These are phyloP conservation scores for Micrasema longulum DNA, from an alignment of 1,140 invertebrate species.

Conservation along the genomic window DNA sequence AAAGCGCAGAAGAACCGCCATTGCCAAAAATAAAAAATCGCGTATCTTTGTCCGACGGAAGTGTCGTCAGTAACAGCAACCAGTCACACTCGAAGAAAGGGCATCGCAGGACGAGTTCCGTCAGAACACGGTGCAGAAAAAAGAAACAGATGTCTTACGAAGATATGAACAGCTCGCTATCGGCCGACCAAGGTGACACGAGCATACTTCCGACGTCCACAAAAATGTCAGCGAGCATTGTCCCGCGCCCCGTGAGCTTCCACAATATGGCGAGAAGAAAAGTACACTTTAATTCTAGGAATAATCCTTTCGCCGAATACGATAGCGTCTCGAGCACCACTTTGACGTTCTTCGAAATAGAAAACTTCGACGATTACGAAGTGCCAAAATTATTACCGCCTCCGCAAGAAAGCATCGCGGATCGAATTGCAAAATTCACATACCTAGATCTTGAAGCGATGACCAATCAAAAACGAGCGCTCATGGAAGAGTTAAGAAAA, in stretches of 20 bases:
- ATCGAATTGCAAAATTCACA: slow-evolving; percentile 62
- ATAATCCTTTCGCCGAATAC: slow-evolving; percentile 65
- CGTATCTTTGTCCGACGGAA: slow-evolving; percentile 34
- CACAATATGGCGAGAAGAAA: slow-evolving; percentile 60
- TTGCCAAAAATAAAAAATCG: not conserved
- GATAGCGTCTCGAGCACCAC: slow-evolving; percentile 64
- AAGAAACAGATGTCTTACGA: slow-evolving; percentile 63
- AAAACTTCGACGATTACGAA: slow-evolving; percentile 58
- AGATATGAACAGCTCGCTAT: slow-evolving; percentile 69
- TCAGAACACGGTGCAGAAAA: slow-evolving; percentile 56
- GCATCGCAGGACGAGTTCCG: slow-evolving; percentile 56
- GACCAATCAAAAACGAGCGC: slow-evolving; percentile 59
- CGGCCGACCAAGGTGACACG: slow-evolving; percentile 69
- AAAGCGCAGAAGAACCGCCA: slow-evolving; percentile 24
- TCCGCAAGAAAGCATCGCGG: slow-evolving; percentile 42
- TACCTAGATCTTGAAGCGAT: slow-evolving; percentile 64
- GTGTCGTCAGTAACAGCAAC: slow-evolving; percentile 34
- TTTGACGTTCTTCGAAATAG: slow-evolving; percentile 64
- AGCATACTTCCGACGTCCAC: slow-evolving; percentile 68
- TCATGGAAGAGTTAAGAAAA: slow-evolving; percentile 58
- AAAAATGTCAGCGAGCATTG: slow-evolving; percentile 66
- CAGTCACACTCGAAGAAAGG: slow-evolving; percentile 22
- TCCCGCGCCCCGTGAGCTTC: slow-evolving; percentile 63
- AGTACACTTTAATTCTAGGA: slow-evolving; percentile 62
- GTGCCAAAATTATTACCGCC: slow-evolving; percentile 36